Percentiles rank a stretch among this genome's conserved stretches.
Evolutionary conservation across 2,113 vertebrate genomes (phyloP).

Genomic region (Pedetes capensis): DNA sequence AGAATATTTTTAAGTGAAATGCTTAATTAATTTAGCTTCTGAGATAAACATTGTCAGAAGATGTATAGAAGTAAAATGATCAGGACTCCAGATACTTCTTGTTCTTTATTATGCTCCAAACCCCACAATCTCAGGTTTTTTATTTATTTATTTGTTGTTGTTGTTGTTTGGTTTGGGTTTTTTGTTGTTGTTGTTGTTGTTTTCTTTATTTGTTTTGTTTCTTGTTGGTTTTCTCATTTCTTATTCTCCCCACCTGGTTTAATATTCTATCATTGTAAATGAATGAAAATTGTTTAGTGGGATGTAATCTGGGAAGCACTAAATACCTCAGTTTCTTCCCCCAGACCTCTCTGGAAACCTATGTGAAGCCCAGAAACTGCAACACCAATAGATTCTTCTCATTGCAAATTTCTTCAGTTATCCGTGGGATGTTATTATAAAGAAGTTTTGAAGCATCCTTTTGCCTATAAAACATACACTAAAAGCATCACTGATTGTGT

Average conservation of each 20-base stretch:
- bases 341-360: not conserved
- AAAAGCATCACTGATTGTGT: not conserved
- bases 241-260: not conserved
- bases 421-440: not conserved
- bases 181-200: not conserved
- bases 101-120: not conserved
- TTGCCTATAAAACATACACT: not conserved
- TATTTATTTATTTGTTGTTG: too few species aligned
- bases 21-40: slow-evolving; percentile 23
- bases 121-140: too few species aligned
- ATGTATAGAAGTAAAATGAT: not conserved
- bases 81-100: not conserved
- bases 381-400: not conserved
- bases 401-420: not conserved
- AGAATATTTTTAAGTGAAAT: not conserved
- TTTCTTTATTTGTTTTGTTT: too few species aligned
- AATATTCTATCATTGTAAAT: not conserved
- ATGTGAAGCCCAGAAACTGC: not conserved
- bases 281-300: not conserved
- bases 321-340: not conserved
- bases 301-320: not conserved
- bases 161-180: not conserved
- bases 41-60: not conserved
- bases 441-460: not conserved
- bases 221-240: not conserved